These are phyloP conservation scores for Esox lucius DNA, from an alignment of 2,797 vertebrate species.

Conservation along the genomic window DNA sequence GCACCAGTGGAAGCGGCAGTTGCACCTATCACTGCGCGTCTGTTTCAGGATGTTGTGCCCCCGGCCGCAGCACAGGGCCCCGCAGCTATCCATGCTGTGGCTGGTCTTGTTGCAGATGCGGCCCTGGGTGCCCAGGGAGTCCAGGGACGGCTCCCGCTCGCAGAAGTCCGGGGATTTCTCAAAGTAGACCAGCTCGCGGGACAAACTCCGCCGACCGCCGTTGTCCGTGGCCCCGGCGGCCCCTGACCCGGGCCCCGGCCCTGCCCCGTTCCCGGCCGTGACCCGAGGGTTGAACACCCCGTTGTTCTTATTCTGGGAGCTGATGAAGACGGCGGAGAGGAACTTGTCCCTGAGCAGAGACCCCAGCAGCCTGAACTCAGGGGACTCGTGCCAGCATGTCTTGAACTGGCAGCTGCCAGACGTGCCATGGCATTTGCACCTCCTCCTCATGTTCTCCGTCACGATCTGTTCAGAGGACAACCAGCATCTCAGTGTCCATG, in stretches of 20 bases:
- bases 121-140: constrained; percentile 84
- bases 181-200: constrained; percentile 88
- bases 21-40: constrained; percentile 85
- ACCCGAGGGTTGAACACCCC: constrained; percentile 85
- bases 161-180: constrained; percentile 94
- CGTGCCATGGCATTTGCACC: constrained; percentile 91
- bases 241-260: constrained; percentile 50
- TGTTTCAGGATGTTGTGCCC: constrained; percentile 91
- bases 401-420: constrained; percentile 95
- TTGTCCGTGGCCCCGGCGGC: constrained; percentile 46
- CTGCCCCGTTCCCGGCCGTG: constrained; percentile 31
- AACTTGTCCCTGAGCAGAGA: constrained; percentile 83
- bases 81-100: constrained; percentile 81
- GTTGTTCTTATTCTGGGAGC: constrained; percentile 91
- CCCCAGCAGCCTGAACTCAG: constrained; percentile 87
- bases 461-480: constrained; percentile 76
- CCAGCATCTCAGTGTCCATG: neutral
- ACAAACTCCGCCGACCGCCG: constrained; percentile 73
- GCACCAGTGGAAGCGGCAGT: constrained; percentile 94
- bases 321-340: constrained; percentile 84
- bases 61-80: constrained; percentile 89
- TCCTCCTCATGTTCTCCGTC: constrained; percentile 89
- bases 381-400: constrained; percentile 91
- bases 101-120: constrained; percentile 82
- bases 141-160: constrained; percentile 77